Conservation (phyloP, 2,888 invertebrate species). For the Pinctada fucata region DNA sequence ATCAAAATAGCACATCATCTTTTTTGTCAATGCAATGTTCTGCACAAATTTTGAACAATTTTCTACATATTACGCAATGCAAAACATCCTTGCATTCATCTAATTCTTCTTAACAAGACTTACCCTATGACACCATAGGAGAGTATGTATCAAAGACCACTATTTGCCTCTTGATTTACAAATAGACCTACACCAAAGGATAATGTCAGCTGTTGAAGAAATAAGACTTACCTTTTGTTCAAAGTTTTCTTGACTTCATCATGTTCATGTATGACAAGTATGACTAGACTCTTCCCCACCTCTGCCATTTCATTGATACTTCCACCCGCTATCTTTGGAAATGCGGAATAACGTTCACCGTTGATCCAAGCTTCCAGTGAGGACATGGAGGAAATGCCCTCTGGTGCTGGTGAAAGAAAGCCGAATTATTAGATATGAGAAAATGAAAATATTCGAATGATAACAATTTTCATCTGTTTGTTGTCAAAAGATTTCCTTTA, state of each 20-base stretch:
- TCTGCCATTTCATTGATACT: conserved; percentile 88
- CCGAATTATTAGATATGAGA: too few relatives aligned
- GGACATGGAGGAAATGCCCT: conserved; percentile 59
- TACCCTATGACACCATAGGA: too few relatives aligned
- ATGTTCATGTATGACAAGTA: conserved; percentile 81
- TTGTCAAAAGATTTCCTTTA: conserved; percentile 11
- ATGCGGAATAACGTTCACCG: conserved; percentile 91
- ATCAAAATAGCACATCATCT: too few relatives aligned
- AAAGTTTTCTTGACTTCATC: conserved; percentile 43
- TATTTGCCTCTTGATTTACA: too few relatives aligned
- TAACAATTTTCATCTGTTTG: background rate
- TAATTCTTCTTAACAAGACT: too few relatives aligned
- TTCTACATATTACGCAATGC: too few relatives aligned
- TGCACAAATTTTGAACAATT: too few relatives aligned
- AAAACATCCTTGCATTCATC: too few relatives aligned
- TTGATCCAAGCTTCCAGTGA: conserved; percentile 90
- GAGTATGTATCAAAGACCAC: too few relatives aligned
- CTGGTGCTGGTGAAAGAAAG: conserved; percentile 48
- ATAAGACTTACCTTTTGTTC: conserved; percentile 37
- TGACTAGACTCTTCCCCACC: conserved; percentile 90
- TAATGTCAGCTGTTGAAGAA: too few relatives aligned
- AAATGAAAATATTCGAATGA: background rate
- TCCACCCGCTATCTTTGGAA: conserved; percentile 82
- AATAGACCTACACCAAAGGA: too few relatives aligned
- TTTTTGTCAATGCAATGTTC: too few relatives aligned